phyloP scores from a whole-genome alignment of 2,797 vertebrate species.

The Agapornis canus region DNA sequence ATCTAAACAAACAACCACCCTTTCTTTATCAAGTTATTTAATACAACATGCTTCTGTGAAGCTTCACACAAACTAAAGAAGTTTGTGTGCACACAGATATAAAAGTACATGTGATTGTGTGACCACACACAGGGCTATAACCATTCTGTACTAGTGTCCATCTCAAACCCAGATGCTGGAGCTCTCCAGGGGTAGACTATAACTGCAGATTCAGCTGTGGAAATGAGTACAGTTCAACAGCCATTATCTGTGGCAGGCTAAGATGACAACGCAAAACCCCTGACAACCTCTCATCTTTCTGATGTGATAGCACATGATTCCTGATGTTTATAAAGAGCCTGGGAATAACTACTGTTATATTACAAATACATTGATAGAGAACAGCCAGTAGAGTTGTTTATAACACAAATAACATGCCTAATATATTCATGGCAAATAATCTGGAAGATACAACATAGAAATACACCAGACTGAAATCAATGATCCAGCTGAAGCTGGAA shows the following conservation, averaged over 20 bases:
- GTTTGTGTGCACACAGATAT: too few relatives aligned
- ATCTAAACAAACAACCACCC: neutral
- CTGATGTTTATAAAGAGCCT: neutral
- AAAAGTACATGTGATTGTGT: neutral
- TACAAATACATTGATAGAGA: neutral
- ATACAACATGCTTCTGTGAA: neutral
- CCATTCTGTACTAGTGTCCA: neutral
- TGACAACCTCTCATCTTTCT: neutral
- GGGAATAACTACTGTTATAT: neutral
- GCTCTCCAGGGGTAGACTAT: neutral
- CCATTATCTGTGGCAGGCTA: neutral
- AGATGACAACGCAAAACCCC: neutral
- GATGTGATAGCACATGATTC: neutral
- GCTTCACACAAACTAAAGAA: neutral
- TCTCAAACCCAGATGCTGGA: neutral
- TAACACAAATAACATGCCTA: neutral
- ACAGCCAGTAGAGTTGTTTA: neutral
- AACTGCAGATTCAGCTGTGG: neutral
- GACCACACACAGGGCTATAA: accelerated
- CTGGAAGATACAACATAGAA: neutral
- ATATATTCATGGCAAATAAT: neutral
- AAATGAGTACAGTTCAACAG: neutral
- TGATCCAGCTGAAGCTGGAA: neutral
- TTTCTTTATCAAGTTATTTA: neutral
- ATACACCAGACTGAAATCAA: neutral